These are phyloP conservation scores for Chromoteleia sp. DNA, from an alignment of 2,888 invertebrate genomes.

Conservation along the genomic window DNA sequence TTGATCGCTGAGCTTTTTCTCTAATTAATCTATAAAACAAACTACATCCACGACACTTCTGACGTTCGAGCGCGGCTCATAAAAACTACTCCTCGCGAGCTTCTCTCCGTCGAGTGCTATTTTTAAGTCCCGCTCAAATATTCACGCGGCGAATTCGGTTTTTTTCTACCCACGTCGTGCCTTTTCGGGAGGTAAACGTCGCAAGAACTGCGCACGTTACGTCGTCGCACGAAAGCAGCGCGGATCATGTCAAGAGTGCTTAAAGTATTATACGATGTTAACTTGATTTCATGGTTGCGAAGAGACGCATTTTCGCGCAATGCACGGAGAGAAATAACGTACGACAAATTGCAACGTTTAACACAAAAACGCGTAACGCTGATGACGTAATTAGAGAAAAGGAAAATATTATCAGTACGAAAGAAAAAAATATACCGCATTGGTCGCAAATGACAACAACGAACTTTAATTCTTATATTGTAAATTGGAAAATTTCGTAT, in stretches of 20 bases:
- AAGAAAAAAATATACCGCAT: too few species aligned
- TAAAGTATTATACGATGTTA: conserved; percentile 45
- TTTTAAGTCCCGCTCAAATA: conserved; percentile 28
- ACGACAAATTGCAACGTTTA: too few species aligned
- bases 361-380: too few species aligned
- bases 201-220: conserved; percentile 6
- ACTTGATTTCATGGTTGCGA: conserved; percentile 20
- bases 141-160: conserved; percentile 9
- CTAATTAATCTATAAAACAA: conserved; percentile 36
- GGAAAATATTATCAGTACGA: too few species aligned
- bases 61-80: conserved; percentile 1
- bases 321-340: conserved; percentile 5
- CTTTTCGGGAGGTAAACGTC: conserved; percentile 11
- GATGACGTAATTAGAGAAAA: too few species aligned
- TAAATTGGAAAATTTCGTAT: too few species aligned
- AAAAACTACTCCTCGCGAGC: conserved; percentile 2
- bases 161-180: conserved; percentile 22
- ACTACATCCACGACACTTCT: conserved; percentile 1
- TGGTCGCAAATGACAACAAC: too few species aligned
- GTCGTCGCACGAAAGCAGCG: conserved; percentile 1
- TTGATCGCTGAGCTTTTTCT: conserved; percentile 2
- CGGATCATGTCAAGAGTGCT: conserved; percentile 33
- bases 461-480: too few species aligned
- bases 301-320: neutral
- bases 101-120: conserved; percentile 1